Conservation (phyloP, 2,113 vertebrate species). For the Paracanthobrama guichenoti region DNA sequence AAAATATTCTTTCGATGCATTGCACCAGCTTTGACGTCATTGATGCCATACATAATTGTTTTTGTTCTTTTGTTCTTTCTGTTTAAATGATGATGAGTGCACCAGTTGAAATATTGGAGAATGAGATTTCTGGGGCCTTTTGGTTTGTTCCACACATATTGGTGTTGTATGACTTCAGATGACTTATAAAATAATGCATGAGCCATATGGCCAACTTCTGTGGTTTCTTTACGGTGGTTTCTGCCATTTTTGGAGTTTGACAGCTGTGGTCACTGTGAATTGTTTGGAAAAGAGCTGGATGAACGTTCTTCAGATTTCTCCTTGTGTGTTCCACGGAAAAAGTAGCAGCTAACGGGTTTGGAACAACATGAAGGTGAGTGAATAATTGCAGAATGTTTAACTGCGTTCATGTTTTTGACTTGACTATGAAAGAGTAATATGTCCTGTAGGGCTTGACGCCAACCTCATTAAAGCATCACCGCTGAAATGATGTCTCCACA, state of each 20-base stretch:
- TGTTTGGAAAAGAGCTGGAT: conserved; percentile 7
- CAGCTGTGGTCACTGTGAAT: conserved; percentile 9
- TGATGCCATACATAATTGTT: not conserved
- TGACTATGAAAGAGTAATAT: conserved; percentile 19
- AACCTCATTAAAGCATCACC: conserved; percentile 26
- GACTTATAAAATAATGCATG: not conserved
- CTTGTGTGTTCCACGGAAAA: conserved; percentile 16
- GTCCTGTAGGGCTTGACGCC: not conserved
- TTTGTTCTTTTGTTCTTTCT: not conserved
- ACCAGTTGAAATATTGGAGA: not conserved
- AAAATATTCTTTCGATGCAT: not conserved
- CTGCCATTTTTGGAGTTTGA: not conserved
- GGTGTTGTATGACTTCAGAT: not conserved
- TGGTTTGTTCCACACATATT: not conserved
- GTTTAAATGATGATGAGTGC: not conserved
- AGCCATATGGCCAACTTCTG: not conserved
- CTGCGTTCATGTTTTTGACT: conserved; percentile 8
- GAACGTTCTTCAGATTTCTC: not conserved
- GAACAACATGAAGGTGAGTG: not conserved
- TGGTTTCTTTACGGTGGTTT: not conserved
- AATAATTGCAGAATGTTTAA: conserved; percentile 17
- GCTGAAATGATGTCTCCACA: conserved; percentile 12
- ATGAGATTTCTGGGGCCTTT: not conserved
- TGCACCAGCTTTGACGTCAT: not conserved
- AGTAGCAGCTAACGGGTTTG: not conserved